Base-by-base conservation (phyloP, 1,140 invertebrate genomes). In the Cherax quadricarinatus region DNA sequence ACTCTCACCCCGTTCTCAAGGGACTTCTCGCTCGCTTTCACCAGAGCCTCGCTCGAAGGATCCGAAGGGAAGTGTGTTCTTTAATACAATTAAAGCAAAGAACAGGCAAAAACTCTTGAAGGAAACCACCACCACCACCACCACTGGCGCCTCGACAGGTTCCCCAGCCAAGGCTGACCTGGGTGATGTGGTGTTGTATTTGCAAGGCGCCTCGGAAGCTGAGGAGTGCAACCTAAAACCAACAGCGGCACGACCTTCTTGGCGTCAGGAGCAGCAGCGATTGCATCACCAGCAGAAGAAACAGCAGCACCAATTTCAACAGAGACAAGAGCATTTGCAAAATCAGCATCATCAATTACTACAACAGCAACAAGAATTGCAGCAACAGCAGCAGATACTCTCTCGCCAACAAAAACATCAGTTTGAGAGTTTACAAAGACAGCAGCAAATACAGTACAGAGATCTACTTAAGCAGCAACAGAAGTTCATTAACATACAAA, bases 1-100 rank as follows among this genome's bases (percentile, higher is more conserved):
- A 41, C 24, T 41, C 5, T 70, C 60, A 41, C 21, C 88, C 12
- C 88, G 49, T 1, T 10, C 66, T 53, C n/a, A 66, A 24, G 81
- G 62, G 2, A 48, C 51, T 6, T 70, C 88, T 30, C 62, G 88
- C 16, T 90, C 88, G 48, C 80, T 90, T 30, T 90, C 82, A 18
- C 88, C 88, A n/a, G 81, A 90, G 60, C 82, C 66, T 57, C 88
- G 81, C n/a, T 57, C 81, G 24, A 57, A 90, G n/a, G 21, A 49
- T 14, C 66, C 81, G 70, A 78, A 48, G 24, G 49, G 81, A 5
- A 84, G 80, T 21, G 88, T 90, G 21, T 90, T 90, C 70, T 90
- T 90, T n/a, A 90, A 90, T 6, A 90, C 88, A 14, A 90, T 90
- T n/a, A 7, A 90, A n/a, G 66, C 41, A 49, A 90, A 81, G 48